phyloP scores from a whole-genome alignment of 92 coral and sea anemone species.

The Palythoa caribaeorum region DNA sequence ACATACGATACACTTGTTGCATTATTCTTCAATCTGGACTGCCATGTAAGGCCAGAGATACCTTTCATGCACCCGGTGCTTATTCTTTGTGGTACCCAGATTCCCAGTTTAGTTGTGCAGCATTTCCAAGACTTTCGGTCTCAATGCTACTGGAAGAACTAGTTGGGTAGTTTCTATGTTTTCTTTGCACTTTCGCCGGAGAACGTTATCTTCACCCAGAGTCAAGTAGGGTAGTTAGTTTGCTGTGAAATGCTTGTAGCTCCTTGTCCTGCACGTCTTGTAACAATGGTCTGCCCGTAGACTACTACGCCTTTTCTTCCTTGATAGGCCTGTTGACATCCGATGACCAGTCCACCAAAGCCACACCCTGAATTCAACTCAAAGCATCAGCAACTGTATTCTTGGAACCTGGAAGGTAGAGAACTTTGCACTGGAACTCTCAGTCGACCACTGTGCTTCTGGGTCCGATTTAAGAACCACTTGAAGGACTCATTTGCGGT shows the following conservation, averaged over 20 bases:
- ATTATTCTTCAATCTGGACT: slow-evolving; percentile 42
- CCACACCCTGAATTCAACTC: slow-evolving; percentile 51
- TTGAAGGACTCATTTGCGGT: slow-evolving; percentile 57
- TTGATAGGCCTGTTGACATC: slow-evolving; percentile 54
- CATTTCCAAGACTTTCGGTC: slow-evolving; percentile 56
- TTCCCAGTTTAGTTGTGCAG: slow-evolving; percentile 65
- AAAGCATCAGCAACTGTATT: slow-evolving; percentile 65
- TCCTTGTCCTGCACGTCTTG: slow-evolving; percentile 46
- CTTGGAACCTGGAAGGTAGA: slow-evolving; percentile 58
- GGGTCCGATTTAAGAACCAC: slow-evolving; percentile 57
- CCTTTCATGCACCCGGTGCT: slow-evolving; percentile 33
- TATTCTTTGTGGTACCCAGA: slow-evolving; percentile 50
- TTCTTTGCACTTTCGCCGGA: slow-evolving; percentile 32
- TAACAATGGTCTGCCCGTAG: slow-evolving; percentile 20
- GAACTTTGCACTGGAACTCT: slow-evolving; percentile 70
- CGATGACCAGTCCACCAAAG: slow-evolving; percentile 55
- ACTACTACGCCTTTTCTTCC: slow-evolving; percentile 51
- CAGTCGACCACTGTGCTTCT: slow-evolving; percentile 68
- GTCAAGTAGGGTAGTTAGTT: slow-evolving; percentile 43
- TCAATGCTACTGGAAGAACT: slow-evolving; percentile 52
- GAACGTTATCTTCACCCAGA: slow-evolving; percentile 40
- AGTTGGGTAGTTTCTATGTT: slow-evolving; percentile 38
- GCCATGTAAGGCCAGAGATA: slow-evolving; percentile 52
- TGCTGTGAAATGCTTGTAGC: slow-evolving; percentile 42
- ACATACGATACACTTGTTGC: slow-evolving; percentile 50